Base-by-base conservation (phyloP, 2,888 invertebrate genomes). In the Aricia artaxerxes region DNA sequence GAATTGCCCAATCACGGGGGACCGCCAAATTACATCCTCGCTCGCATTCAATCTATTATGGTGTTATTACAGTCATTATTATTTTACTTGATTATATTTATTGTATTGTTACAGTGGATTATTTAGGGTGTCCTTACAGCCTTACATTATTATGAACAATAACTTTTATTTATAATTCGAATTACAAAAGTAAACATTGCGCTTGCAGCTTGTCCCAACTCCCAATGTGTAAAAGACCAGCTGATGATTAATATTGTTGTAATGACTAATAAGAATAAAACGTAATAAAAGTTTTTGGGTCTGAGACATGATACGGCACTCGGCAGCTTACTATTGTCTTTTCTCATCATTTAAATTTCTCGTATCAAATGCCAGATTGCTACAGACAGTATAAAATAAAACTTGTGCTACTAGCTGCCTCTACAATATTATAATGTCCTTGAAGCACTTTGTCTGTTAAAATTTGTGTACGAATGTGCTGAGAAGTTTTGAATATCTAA, bases 1-100 rank as follows among this genome's bases (percentile, higher is more conserved):
- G 83, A 83, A 83, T 85, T 84, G 84, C 83, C 84, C 84, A 83
- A 84, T 84, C 84, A 82, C 73, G 53, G 76, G 24, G 53, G 78
- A 24, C 49, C 75, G n/a, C 73, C n/a, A n/a, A 73, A 44, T 73
- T 44, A 69, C 69, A 69, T 69, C 35, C 69, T 35, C 35, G 69
- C 73, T 44, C 73, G n/a, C 40, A 73, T 73, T 73, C 35, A 35
- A 69, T 69, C 69, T 6, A 69, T 69, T 69, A 69, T 69, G 69
- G 35, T 38, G 69, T 69, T 35, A 69, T 13, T 35, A 38, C 69
- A 13, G 69, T 38, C 35, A 69, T 69, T 69, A 69, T 69, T 69
- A 69, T 35, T 38, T 69, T 11, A 5, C 35, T 38, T 35, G 13
- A 69, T 38, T 69, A 69, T 69, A 69, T 69, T 69, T 69, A 69